A percentile compares a stretch with the other conserved stretches of the same genome.
Conservation (phyloP, 2,113 vertebrate genomes). For the Crotalus helleri region DNA sequence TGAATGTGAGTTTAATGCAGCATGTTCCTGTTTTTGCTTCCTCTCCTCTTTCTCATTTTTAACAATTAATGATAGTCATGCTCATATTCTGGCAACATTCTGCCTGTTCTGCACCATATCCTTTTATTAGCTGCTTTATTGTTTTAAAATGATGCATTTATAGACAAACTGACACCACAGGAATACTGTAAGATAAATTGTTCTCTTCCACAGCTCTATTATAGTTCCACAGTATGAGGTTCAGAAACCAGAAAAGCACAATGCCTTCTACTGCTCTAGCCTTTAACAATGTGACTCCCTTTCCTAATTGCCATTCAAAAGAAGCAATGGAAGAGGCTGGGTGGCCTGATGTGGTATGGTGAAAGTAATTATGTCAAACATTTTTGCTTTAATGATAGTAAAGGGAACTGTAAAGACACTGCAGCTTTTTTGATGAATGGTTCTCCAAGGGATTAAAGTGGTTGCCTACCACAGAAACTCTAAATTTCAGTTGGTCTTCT, state of each 20-base stretch:
- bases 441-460: neutral
- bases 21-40: neutral
- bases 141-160: slow-evolving; percentile 13
- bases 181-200: slow-evolving; percentile 12
- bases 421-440: slow-evolving; percentile 34
- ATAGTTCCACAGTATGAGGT: neutral
- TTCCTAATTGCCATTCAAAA: fast-evolving
- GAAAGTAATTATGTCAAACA: slow-evolving; percentile 19
- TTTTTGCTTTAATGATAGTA: neutral
- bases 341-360: neutral
- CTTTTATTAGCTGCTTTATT: neutral
- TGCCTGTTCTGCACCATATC: fast-evolving
- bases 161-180: neutral
- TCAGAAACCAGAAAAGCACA: neutral
- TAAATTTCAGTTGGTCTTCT: slow-evolving; percentile 28
- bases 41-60: neutral
- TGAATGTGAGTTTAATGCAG: neutral
- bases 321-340: neutral
- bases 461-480: neutral
- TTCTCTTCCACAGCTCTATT: neutral
- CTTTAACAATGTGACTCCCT: slow-evolving; percentile 15
- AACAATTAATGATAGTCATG: neutral
- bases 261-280: neutral
- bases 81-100: neutral
- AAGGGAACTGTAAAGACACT: slow-evolving; percentile 18